Base-by-base conservation (phyloP, 2,888 invertebrate species). In the Lottia gigantea region DNA sequence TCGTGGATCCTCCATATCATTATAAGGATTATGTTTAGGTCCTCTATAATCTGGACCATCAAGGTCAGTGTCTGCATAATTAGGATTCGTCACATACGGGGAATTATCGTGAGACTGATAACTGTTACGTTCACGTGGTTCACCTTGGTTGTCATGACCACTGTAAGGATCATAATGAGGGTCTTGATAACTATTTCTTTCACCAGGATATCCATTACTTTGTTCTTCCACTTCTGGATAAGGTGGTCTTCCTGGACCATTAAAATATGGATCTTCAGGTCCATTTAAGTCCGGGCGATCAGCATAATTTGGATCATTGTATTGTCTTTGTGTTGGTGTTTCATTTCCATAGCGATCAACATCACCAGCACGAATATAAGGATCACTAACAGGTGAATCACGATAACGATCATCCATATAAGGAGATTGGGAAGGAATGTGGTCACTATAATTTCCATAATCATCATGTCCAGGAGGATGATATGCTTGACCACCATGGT, bases 121-220 rank as follows among this genome's bases (percentile, higher is more conserved):
- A 15, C 16, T 46, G 19, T 46, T 62, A 45, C 31, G 23, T 15
- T 45, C 62, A 15, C 63, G 67, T n/a, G 45, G 66, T 19, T 62
- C 64, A 63, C 63, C 61, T 26, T 40, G 61, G 19, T 65, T 31
- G 8, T 66, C 68, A 65, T 73, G 66, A 64, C 46, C 45, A 40
- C 64, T 70, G 62, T 72, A 70, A 16, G 70, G 70, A 66, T 74
- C 46, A 46, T 73, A 68, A 1, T 72, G 72, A 15, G 61, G 67
- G 14, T 74, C 78, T 64, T 80, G 76, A 63, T 77, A 78, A 65
- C 76, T 77, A 70, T 78, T 77, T 15, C 69, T 16, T 61, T 69
- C 61, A 4, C 62, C 61, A 1, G 68, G 70, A 16, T 62, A 46
- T 8, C 62, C 68, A 23, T 62, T 71, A 16, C 46, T 55, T 40